Conservation (phyloP, 2,113 vertebrate species). For the Potamarius usumacintae region DNA sequence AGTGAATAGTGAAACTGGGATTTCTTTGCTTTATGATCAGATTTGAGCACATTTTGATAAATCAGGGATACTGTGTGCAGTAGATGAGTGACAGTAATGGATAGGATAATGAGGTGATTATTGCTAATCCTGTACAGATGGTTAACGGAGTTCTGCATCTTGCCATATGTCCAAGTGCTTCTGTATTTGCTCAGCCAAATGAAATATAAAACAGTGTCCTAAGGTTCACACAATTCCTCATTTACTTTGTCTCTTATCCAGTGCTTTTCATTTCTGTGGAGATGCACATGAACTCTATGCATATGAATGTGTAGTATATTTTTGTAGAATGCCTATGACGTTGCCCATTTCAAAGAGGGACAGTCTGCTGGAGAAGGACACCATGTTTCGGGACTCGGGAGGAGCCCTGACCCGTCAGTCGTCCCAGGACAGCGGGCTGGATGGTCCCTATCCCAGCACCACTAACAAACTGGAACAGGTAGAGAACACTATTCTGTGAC, state of each 20-base stretch:
- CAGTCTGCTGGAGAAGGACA: conserved; percentile 90
- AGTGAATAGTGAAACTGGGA: not conserved
- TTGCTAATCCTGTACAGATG: conserved; percentile 4
- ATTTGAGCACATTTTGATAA: too few relatives aligned
- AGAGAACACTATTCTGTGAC: not conserved
- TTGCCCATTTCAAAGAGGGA: conserved; percentile 89
- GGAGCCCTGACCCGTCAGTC: conserved; percentile 75
- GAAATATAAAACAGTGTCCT: not conserved
- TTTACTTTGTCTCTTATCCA: not conserved
- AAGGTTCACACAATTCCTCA: not conserved
- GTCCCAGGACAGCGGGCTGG: conserved; percentile 78
- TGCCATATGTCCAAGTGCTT: conserved; percentile 18
- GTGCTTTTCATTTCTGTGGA: not conserved
- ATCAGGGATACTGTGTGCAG: not conserved
- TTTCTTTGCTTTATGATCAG: not conserved
- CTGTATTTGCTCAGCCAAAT: not conserved
- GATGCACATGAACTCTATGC: not conserved
- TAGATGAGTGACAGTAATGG: not conserved
- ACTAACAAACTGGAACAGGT: conserved; percentile 85
- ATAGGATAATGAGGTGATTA: not conserved
- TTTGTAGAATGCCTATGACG: conserved; percentile 77
- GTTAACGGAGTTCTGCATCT: not conserved
- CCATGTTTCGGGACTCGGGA: conserved; percentile 86
- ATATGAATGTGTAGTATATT: not conserved
- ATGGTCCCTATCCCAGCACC: conserved; percentile 63